Conservation (phyloP, 2,888 invertebrate genomes). For the Pollenia labialis region DNA sequence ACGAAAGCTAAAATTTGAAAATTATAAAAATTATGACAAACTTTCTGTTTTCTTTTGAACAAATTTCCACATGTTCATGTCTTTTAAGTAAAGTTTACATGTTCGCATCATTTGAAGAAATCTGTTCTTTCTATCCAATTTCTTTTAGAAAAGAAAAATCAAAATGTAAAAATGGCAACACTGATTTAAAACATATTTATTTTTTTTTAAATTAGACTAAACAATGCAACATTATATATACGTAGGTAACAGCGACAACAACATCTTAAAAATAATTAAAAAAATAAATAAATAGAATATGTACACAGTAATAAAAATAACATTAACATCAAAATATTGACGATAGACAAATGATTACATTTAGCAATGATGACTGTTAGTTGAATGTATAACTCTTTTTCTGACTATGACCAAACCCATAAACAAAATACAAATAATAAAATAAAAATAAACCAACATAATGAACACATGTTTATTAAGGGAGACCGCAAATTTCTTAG, state of each 20-base stretch:
- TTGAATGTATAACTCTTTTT: slow-evolving; percentile 8
- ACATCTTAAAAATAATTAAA: background rate
- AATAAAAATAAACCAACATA: background rate
- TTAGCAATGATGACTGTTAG: slow-evolving; percentile 45
- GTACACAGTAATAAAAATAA: slow-evolving; percentile 14
- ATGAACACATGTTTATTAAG: slow-evolving; percentile 24
- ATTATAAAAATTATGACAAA: no score
- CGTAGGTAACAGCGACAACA: background rate
- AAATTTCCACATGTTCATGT: no score
- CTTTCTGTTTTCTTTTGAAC: no score
- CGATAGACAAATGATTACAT: slow-evolving; percentile 47
- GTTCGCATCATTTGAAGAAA: no score
- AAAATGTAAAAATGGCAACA: no score
- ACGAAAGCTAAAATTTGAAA: no score
- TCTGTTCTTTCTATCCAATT: no score
- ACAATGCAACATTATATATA: background rate
- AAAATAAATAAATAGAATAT: background rate
- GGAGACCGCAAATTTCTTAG: background rate
- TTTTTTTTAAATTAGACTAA: background rate
- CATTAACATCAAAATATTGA: slow-evolving; percentile 40
- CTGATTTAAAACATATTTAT: no score
- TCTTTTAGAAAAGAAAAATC: no score
- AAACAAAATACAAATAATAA: slow-evolving; percentile 1
- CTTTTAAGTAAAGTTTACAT: no score
- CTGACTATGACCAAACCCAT: slow-evolving; percentile 44